Percentiles rank a stretch among this genome's conserved stretches.
Evolutionary conservation across 2,888 invertebrate genomes (phyloP).

Genomic region (Tiliacea citrago): DNA sequence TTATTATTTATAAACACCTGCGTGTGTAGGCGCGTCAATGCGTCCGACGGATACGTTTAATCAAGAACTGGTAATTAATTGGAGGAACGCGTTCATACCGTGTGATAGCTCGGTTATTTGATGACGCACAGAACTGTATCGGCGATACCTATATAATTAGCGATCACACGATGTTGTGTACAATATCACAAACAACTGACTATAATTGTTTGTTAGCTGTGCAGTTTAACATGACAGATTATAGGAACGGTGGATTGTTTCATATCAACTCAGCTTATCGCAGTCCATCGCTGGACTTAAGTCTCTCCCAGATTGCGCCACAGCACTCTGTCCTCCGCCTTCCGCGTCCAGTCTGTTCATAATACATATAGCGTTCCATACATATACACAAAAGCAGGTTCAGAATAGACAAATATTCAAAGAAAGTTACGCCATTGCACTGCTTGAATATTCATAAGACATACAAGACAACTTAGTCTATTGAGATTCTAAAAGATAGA

Average conservation of each 20-base stretch:
- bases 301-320: too few species aligned
- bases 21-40: slow-evolving; percentile 76
- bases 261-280: background rate
- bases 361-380: background rate
- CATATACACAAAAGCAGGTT: background rate
- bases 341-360: too few species aligned
- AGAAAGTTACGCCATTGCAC: background rate
- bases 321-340: too few species aligned
- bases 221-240: slow-evolving; percentile 27
- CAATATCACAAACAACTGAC: slow-evolving; percentile 34
- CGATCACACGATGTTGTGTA: slow-evolving; percentile 37
- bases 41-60: slow-evolving; percentile 81
- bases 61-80: slow-evolving; percentile 80
- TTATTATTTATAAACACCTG: slow-evolving; percentile 83
- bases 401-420: background rate
- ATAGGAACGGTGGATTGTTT: slow-evolving; percentile 17
- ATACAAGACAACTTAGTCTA: background rate
- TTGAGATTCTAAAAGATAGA: background rate
- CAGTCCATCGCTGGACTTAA: too few species aligned
- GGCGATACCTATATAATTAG: slow-evolving; percentile 59
- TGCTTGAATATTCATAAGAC: slow-evolving; percentile 5
- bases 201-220: slow-evolving; percentile 34
- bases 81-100: slow-evolving; percentile 66
- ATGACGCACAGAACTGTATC: slow-evolving; percentile 68
- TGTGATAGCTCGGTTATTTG: slow-evolving; percentile 72